Percentiles rank a stretch among this genome's conserved stretches.
Conservation (phyloP, 2,113 vertebrate species). For the Chamaetylas fuelleborni region DNA sequence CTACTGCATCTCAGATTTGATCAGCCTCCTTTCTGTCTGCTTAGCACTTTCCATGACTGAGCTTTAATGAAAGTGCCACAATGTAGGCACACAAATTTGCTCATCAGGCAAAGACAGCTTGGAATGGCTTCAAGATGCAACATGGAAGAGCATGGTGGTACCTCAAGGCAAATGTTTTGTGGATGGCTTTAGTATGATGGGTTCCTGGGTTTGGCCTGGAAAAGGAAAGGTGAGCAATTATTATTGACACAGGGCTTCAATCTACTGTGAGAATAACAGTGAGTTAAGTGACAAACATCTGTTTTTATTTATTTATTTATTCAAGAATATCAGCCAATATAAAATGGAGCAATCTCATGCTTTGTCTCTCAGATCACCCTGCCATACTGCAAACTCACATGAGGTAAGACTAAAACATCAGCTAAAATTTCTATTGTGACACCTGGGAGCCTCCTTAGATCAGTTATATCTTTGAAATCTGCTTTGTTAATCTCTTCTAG, state of each 20-base stretch:
- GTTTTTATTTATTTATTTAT: background rate
- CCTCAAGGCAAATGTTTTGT: background rate
- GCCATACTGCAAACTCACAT: background rate
- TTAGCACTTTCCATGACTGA: background rate
- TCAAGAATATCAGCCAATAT: background rate
- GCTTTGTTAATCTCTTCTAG: background rate
- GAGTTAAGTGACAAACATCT: background rate
- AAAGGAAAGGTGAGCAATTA: background rate
- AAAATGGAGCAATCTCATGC: background rate
- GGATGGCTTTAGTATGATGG: background rate
- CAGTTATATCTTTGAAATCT: background rate
- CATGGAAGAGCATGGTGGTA: background rate
- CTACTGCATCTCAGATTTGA: background rate
- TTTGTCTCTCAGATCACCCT: background rate
- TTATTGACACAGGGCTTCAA: background rate
- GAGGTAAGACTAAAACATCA: background rate
- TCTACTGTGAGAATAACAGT: background rate
- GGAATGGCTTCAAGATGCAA: background rate
- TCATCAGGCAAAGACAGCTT: background rate
- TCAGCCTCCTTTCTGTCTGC: background rate
- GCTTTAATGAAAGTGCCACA: background rate
- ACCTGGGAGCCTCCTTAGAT: background rate
- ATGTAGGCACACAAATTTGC: background rate
- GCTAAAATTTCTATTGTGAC: background rate
- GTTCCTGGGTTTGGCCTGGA: background rate